These are phyloP conservation scores for Saccopteryx leptura DNA, from an alignment of 2,113 vertebrate species.

Conservation along the genomic window DNA sequence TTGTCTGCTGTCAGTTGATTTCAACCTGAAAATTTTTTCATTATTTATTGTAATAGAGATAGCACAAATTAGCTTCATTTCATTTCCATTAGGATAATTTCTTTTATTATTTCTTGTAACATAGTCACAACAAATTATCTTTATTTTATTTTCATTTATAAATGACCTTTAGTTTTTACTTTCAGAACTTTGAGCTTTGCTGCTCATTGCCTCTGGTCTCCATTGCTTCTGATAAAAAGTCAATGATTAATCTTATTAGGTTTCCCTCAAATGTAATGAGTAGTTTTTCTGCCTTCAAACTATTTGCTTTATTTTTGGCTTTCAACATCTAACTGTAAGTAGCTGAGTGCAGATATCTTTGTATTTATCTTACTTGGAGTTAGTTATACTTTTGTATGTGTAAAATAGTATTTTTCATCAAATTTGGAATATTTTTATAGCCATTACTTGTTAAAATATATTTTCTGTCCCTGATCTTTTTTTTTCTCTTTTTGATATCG, in stretches of 20 bases:
- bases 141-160: neutral
- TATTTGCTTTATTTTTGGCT: neutral
- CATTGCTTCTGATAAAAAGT: neutral
- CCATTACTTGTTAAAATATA: neutral
- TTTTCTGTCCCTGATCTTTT: neutral
- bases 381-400: neutral
- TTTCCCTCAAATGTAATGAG: neutral
- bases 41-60: neutral
- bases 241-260: neutral
- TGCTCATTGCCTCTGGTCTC: neutral
- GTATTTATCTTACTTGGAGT: neutral
- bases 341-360: neutral
- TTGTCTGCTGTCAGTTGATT: neutral
- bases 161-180: neutral
- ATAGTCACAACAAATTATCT: neutral
- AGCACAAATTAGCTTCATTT: neutral
- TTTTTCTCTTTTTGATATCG: neutral
- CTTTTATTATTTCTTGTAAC: neutral
- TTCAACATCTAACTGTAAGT: neutral
- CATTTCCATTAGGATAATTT: neutral
- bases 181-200: neutral
- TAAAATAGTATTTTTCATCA: neutral
- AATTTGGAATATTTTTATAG: neutral
- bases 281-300: neutral
- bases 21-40: neutral